Percentiles rank a stretch among this genome's conserved stretches.
Evolutionary conservation across 2,113 vertebrate genomes (phyloP).

Genomic region (Vulpes vulpes): DNA sequence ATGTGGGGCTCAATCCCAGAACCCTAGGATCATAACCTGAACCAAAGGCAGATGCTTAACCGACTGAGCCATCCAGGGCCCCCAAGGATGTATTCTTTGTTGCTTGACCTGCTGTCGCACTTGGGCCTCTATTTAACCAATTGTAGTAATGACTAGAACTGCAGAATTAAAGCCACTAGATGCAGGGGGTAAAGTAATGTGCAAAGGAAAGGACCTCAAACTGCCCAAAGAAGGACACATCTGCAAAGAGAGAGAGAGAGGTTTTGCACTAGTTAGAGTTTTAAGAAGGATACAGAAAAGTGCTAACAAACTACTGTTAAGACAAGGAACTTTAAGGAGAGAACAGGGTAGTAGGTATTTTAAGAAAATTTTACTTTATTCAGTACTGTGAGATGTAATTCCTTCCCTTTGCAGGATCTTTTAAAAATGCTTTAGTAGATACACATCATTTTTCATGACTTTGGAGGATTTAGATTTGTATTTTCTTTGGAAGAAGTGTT

Average conservation of each 20-base stretch:
- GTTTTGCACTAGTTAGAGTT: neutral
- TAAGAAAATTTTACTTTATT: neutral
- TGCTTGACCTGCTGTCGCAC: neutral
- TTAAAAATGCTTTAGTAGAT: slow-evolving; percentile 31
- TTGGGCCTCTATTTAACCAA: neutral
- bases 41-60: too few relatives aligned
- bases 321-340: neutral
- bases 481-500: slow-evolving; percentile 40
- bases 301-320: neutral
- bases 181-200: neutral
- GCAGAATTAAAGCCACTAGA: neutral
- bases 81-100: neutral
- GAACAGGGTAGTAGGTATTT: neutral
- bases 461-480: slow-evolving; percentile 8
- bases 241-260: neutral
- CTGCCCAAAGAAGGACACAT: neutral
- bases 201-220: neutral
- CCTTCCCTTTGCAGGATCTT: slow-evolving; percentile 1
- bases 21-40: too few relatives aligned
- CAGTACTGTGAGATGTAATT: neutral
- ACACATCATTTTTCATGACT: slow-evolving; percentile 37
- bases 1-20: too few relatives aligned
- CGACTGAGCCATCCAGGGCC: too few relatives aligned
- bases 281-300: neutral
- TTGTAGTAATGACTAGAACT: neutral